Base-by-base conservation (phyloP, 2,888 invertebrate genomes). In the Geophilus truncorum region DNA sequence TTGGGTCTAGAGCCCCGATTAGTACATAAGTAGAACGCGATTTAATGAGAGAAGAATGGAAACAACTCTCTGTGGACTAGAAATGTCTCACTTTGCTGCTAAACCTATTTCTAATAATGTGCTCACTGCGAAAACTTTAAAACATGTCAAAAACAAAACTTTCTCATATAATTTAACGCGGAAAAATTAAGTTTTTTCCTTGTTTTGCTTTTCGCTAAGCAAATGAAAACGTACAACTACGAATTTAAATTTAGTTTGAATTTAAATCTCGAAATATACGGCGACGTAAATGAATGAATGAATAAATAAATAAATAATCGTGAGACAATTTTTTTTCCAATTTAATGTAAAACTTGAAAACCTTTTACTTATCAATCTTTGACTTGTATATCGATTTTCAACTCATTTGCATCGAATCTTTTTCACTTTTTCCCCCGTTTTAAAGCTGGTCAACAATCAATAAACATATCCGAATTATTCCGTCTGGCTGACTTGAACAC, bases 221-320 rank as follows among this genome's bases (percentile, higher is more conserved):
- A n/a, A n/a, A n/a, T n/a, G n/a, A n/a, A n/a, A n/a, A n/a, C n/a
- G n/a, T n/a, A n/a, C n/a, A n/a, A n/a, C n/a, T n/a, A n/a, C n/a
- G n/a, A n/a, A n/a, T n/a, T n/a, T n/a, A n/a, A n/a, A n/a, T n/a
- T n/a, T n/a, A n/a, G n/a, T n/a, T n/a, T n/a, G n/a, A n/a, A n/a
- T n/a, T n/a, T n/a, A n/a, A n/a, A n/a, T n/a, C n/a, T n/a, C n/a
- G n/a, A n/a, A 32, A 32, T 32, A 6, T 32, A 9, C 32, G 32
- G 9, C 32, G 32, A 32, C 32, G 9, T 32, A 9, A n/a, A 32
- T 12, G 62, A 62, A 62, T 62, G 23, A 62, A 70, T 28, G n/a
- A 62, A 62, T 62, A 62, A 62, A 62, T 62, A 62, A 62, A 62
- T 62, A 62, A 12, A 28, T 70, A 70, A 62, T n/a, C n/a, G n/a